Evolutionary conservation across 2,797 vertebrate genomes (phyloP).

Genomic region (Tokudaia muenninki): DNA sequence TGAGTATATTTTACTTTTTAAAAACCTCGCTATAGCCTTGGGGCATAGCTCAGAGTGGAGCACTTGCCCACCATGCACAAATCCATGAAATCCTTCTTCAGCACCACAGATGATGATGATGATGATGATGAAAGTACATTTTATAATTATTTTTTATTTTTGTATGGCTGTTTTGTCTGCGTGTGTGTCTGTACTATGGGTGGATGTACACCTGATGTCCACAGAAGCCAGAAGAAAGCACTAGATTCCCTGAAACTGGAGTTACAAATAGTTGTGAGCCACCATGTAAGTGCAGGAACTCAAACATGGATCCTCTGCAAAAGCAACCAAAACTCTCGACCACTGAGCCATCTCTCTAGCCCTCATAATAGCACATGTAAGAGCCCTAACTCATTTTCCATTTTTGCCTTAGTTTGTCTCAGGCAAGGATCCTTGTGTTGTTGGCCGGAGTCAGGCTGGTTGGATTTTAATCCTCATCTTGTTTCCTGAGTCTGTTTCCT

Average conservation of each 20-base stretch:
- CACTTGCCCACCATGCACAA: background rate
- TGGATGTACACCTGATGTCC: background rate
- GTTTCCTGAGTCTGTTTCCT: constrained; percentile 17
- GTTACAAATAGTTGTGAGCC: background rate
- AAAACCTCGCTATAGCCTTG: background rate
- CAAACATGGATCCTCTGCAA: background rate
- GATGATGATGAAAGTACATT: background rate
- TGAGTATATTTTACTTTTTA: background rate
- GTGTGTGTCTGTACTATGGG: background rate
- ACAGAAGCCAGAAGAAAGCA: background rate
- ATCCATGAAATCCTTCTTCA: background rate
- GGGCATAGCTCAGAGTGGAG: background rate
- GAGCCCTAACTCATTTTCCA: background rate
- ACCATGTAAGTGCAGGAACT: background rate
- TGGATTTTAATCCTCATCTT: background rate
- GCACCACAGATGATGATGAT: no score
- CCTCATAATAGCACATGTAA: background rate
- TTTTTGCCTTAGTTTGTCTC: background rate
- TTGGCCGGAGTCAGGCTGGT: background rate
- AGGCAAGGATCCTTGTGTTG: background rate
- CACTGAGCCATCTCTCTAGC: background rate
- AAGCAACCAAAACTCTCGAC: background rate
- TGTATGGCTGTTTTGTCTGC: background rate
- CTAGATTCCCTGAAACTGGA: background rate
- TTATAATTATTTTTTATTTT: background rate